Conservation (phyloP, 2,113 vertebrate genomes). For the Pseudorhombus dupliciocellatus region DNA sequence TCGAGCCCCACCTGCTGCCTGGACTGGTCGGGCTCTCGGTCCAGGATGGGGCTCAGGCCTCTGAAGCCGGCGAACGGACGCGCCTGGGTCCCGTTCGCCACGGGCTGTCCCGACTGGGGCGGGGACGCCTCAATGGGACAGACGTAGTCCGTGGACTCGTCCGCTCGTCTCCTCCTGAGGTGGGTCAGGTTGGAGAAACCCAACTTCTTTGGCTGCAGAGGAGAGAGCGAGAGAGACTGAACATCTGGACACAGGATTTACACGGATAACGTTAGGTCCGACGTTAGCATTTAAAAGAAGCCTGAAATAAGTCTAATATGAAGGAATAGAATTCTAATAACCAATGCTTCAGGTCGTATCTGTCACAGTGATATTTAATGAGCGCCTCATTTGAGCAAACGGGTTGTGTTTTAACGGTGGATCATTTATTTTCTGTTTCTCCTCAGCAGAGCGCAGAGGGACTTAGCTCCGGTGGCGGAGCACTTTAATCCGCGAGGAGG, state of each 20-base stretch:
- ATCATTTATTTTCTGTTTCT: slow-evolving; percentile 22
- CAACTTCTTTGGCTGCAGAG: slow-evolving; percentile 91
- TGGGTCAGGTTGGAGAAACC: slow-evolving; percentile 94
- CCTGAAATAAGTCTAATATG: no score
- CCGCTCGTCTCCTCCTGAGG: slow-evolving; percentile 89
- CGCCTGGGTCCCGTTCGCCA: slow-evolving; percentile 77
- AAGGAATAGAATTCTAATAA: no score
- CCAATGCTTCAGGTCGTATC: no score
- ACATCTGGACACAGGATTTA: no score
- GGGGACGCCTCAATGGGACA: slow-evolving; percentile 85
- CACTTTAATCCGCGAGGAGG: slow-evolving; percentile 34
- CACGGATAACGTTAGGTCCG: no score
- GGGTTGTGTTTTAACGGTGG: slow-evolving; percentile 14
- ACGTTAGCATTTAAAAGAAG: no score
- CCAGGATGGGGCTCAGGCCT: slow-evolving; percentile 81
- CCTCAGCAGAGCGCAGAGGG: neutral
- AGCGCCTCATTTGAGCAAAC: no score
- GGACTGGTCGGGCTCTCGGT: slow-evolving; percentile 82
- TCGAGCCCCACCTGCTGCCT: slow-evolving; percentile 90
- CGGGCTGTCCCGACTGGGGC: slow-evolving; percentile 23
- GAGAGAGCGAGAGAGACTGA: neutral
- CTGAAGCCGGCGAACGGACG: slow-evolving; percentile 81
- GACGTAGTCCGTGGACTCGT: slow-evolving; percentile 92
- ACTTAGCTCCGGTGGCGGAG: neutral
- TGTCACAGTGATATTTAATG: no score